phyloP scores from a whole-genome alignment of 2,113 vertebrate genomes.

The Baryphthengus martii region DNA sequence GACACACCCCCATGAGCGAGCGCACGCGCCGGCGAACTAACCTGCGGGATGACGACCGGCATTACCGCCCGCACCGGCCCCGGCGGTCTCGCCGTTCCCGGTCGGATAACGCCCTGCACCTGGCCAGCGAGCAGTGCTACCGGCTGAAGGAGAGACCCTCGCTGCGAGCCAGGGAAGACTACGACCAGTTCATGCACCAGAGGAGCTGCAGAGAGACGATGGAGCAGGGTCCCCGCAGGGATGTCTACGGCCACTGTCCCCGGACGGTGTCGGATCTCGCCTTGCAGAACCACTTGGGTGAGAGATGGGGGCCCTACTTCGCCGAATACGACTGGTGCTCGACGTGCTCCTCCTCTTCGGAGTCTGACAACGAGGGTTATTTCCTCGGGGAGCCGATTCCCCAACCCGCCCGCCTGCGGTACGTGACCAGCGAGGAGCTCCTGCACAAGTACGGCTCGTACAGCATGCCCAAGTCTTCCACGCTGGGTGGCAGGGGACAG shows the following conservation, averaged over 20 bases:
- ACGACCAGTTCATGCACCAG: constrained; percentile 86
- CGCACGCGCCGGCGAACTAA: constrained; percentile 78
- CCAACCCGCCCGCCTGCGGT: constrained; percentile 88
- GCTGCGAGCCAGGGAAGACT: constrained; percentile 85
- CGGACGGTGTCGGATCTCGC: constrained; percentile 95
- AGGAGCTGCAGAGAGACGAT: constrained; percentile 81
- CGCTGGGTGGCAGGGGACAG: constrained; percentile 83
- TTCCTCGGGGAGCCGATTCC: constrained; percentile 97
- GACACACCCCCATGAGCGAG: constrained; percentile 88
- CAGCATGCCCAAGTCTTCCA: constrained; percentile 82
- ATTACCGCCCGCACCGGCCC: constrained; percentile 83
- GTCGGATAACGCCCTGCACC: constrained; percentile 93
- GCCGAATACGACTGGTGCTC: constrained; percentile 96
- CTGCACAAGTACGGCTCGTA: constrained; percentile 89
- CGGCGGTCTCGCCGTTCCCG: constrained; percentile 88
- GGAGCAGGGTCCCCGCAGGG: constrained; percentile 79
- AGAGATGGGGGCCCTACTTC: constrained; percentile 85
- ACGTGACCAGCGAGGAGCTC: constrained; percentile 92
- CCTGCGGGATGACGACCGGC: constrained; percentile 76
- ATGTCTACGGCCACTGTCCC: constrained; percentile 87
- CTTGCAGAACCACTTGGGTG: constrained; percentile 88
- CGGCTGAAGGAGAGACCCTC: constrained; percentile 83
- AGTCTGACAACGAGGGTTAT: constrained; percentile 97
- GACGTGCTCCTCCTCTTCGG: constrained; percentile 96
- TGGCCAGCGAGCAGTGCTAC: constrained; percentile 84